Evolutionary conservation across 2,113 vertebrate species (phyloP).

Genomic region (Plecotus auritus): DNA sequence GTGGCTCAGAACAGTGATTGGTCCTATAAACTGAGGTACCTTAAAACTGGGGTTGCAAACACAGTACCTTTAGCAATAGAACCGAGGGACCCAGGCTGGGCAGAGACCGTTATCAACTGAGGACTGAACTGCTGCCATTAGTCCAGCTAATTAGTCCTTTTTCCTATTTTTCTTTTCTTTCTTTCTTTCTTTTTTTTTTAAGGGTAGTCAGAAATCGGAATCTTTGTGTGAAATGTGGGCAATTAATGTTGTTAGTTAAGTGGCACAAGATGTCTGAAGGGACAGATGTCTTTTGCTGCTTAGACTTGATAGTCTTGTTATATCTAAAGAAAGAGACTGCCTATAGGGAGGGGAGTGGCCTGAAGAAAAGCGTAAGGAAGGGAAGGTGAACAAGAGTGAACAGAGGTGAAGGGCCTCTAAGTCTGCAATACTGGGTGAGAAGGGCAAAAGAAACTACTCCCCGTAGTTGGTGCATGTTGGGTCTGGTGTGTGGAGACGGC

Average conservation of each 20-base stretch:
- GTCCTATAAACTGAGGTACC: background rate
- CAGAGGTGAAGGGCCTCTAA: background rate
- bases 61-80: background rate
- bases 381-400: background rate
- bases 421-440: no score
- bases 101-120: accelerated
- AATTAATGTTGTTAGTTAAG: background rate
- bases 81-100: accelerated
- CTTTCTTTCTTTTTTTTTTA: background rate
- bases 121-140: no score
- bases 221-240: background rate
- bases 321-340: background rate
- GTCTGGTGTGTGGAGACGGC: background rate
- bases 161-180: background rate
- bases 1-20: background rate
- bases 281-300: constrained; percentile 10
- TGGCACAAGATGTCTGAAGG: background rate
- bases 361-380: background rate
- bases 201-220: background rate
- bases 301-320: background rate
- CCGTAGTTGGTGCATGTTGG: accelerated
- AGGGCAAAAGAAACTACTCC: background rate
- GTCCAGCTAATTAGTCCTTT: background rate
- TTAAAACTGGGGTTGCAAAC: background rate
- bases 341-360: background rate